Evolutionary conservation across 2,888 invertebrate genomes (phyloP).

Genomic region (Amphiduros pacificus): DNA sequence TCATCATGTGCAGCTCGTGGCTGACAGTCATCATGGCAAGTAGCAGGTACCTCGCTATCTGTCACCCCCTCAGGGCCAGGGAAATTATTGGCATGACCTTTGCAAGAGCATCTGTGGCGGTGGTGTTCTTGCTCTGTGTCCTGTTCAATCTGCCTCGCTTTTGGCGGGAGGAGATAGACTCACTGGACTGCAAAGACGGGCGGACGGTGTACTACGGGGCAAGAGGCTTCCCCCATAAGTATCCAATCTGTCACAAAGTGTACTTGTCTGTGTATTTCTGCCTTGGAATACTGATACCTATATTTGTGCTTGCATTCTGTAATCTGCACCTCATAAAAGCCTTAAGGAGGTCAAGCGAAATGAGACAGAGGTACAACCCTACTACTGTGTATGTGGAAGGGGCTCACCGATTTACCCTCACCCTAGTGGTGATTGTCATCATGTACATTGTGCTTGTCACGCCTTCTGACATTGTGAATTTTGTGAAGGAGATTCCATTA

Average conservation of each 20-base stretch:
- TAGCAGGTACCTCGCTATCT: constrained; percentile 9
- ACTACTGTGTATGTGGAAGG: neutral
- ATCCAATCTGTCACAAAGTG: neutral
- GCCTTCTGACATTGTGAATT: neutral
- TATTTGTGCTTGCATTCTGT: constrained; percentile 3
- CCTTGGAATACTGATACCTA: constrained; percentile 1
- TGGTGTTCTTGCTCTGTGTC: neutral
- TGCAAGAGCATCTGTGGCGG: neutral
- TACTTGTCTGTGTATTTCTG: neutral
- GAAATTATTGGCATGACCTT: neutral
- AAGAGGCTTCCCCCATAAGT: neutral
- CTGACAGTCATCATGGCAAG: constrained; percentile 7
- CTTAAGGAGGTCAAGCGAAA: neutral
- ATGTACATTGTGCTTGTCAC: constrained; percentile 7
- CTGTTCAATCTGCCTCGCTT: constrained; percentile 7
- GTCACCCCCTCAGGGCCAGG: constrained; percentile 1
- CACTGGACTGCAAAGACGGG: constrained; percentile 1
- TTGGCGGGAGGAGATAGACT: constrained; percentile 2
- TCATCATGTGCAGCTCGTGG: constrained; percentile 11
- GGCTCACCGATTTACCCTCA: constrained; percentile 1
- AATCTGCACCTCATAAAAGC: neutral
- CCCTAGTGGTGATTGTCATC: constrained; percentile 1
- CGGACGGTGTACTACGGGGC: neutral
- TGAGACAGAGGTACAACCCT: neutral
- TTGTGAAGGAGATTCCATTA: neutral